Conservation (phyloP, 1,140 invertebrate genomes). For the Heterodera schachtii region DNA sequence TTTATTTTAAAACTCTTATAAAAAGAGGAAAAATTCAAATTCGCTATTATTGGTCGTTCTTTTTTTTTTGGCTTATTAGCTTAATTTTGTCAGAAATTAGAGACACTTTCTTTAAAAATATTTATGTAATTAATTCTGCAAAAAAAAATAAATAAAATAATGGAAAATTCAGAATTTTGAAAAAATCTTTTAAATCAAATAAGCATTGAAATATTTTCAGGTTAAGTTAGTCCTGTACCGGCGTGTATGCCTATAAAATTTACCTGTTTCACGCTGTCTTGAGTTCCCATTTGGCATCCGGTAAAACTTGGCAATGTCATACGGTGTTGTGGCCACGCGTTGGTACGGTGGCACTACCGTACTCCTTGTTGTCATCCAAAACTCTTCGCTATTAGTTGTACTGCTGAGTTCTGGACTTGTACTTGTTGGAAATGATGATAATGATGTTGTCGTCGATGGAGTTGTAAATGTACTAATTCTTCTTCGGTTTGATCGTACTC, state of each 20-base stretch:
- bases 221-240: too few species aligned
- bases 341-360: not conserved
- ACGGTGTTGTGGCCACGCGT: not conserved
- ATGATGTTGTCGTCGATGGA: not conserved
- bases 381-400: not conserved
- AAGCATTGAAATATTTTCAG: too few species aligned
- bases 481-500: not conserved
- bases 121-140: too few species aligned
- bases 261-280: not conserved
- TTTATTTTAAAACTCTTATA: too few species aligned
- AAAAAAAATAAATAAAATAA: too few species aligned
- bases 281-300: not conserved
- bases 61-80: too few species aligned
- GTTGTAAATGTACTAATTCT: not conserved
- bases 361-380: not conserved
- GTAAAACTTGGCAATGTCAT: not conserved
- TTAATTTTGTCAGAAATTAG: too few species aligned
- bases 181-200: too few species aligned
- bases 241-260: not conserved
- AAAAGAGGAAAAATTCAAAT: too few species aligned
- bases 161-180: too few species aligned
- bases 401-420: not conserved
- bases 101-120: too few species aligned
- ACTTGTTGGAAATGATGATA: not conserved
- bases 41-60: too few species aligned